Evolutionary conservation across 1,140 invertebrate genomes (phyloP).

Genomic region (Orchesella cincta): DNA sequence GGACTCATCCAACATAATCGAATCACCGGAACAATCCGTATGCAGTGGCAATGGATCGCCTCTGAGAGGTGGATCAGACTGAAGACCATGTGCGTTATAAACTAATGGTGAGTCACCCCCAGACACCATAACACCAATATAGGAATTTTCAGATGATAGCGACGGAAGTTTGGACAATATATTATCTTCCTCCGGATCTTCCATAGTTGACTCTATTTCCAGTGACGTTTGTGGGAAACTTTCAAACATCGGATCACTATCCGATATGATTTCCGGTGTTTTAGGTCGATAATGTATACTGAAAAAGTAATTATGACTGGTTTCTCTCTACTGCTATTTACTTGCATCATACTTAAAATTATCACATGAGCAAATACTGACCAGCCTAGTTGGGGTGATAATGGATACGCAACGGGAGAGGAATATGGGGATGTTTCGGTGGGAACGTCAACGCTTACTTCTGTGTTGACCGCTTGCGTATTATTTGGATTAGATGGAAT

Average conservation of each 20-base stretch:
- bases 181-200: not conserved
- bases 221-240: not conserved
- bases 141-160: constrained; percentile 22
- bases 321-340: not conserved
- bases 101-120: constrained; percentile 34
- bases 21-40: constrained; percentile 11
- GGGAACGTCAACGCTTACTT: constrained; percentile 23
- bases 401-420: constrained; percentile 6
- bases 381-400: constrained; percentile 19
- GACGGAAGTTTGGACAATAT: not conserved
- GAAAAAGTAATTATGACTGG: constrained; percentile 18
- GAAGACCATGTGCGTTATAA: constrained; percentile 20
- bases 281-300: constrained; percentile 43
- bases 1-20: constrained; percentile 36
- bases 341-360: not conserved
- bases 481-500: constrained; percentile 4
- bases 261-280: constrained; percentile 36
- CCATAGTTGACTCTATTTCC: not conserved
- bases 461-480: not conserved
- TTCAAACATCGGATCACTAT: constrained; percentile 15
- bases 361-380: constrained; percentile 29
- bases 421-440: constrained; percentile 19
- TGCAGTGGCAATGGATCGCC: constrained; percentile 25
- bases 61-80: constrained; percentile 25
- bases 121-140: constrained; percentile 38